Evolutionary conservation across 2,113 vertebrate species (phyloP).

Genomic region (Pantherophis guttatus): DNA sequence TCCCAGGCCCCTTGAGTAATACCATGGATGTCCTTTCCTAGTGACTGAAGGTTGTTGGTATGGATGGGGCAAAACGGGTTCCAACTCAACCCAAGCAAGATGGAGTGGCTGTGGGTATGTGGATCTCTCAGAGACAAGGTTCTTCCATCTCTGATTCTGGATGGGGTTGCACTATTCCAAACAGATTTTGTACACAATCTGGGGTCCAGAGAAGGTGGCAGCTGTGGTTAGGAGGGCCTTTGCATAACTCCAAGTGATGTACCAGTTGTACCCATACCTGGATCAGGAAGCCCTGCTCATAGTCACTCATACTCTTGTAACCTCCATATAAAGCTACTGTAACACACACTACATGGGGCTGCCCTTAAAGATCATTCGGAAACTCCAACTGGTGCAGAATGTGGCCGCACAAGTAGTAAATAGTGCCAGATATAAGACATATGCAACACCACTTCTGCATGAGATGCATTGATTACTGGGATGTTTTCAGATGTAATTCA

Average conservation of each 20-base stretch:
- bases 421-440: background rate
- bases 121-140: background rate
- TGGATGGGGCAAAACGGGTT: background rate
- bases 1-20: background rate
- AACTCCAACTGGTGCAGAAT: background rate
- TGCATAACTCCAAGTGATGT: background rate
- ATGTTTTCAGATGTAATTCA: background rate
- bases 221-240: background rate
- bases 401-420: background rate
- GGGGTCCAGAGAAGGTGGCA: background rate
- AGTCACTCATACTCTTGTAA: background rate
- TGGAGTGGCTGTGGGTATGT: background rate
- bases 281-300: background rate
- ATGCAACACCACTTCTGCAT: background rate
- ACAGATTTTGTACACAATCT: background rate
- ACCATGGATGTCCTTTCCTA: background rate
- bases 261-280: background rate
- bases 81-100: background rate
- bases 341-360: background rate
- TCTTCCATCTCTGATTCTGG: background rate
- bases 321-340: background rate
- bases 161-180: background rate
- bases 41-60: background rate
- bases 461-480: background rate
- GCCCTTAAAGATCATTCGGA: background rate